A percentile compares a stretch with the other conserved stretches of the same genome.
These are phyloP conservation scores for Myoxocephalus aenaeus DNA, from an alignment of 2,797 vertebrate genomes.

Conservation along the genomic window DNA sequence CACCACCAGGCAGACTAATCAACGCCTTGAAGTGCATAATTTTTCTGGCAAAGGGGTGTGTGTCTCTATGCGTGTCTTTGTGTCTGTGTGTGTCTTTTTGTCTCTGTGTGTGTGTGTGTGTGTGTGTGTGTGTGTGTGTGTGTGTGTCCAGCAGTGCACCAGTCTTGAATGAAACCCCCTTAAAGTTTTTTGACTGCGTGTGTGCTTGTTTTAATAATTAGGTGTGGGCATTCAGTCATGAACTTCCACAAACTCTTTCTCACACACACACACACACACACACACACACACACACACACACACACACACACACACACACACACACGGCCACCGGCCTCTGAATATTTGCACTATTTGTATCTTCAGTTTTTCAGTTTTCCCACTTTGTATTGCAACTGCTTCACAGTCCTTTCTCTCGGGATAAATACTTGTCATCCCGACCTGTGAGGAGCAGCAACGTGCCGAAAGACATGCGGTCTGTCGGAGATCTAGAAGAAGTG, in stretches of 20 bases:
- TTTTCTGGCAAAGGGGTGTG: constrained; percentile 22
- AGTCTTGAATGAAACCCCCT: not conserved
- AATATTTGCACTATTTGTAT: not conserved
- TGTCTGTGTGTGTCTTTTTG: not conserved
- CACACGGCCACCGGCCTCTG: not conserved
- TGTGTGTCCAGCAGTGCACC: constrained; percentile 6
- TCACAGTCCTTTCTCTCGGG: no score
- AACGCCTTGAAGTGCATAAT: constrained; percentile 58
- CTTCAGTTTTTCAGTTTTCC: no score
- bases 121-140: not conserved
- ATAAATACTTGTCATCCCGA: no score
- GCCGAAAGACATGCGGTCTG: no score
- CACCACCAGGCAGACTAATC: constrained; percentile 61
- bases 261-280: not conserved
- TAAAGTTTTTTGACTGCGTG: not conserved
- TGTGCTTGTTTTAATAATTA: constrained; percentile 23
- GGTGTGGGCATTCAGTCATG: constrained; percentile 21
- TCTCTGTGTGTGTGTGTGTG: no score
- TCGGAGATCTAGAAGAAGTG: no score
- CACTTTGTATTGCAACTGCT: no score
- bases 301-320: no score
- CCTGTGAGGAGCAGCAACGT: no score
- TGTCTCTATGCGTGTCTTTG: not conserved
- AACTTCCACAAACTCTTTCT: not conserved
- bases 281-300: no score